phyloP scores from a whole-genome alignment of 1,140 invertebrate genomes.

The Leptestheria dahalacensis region DNA sequence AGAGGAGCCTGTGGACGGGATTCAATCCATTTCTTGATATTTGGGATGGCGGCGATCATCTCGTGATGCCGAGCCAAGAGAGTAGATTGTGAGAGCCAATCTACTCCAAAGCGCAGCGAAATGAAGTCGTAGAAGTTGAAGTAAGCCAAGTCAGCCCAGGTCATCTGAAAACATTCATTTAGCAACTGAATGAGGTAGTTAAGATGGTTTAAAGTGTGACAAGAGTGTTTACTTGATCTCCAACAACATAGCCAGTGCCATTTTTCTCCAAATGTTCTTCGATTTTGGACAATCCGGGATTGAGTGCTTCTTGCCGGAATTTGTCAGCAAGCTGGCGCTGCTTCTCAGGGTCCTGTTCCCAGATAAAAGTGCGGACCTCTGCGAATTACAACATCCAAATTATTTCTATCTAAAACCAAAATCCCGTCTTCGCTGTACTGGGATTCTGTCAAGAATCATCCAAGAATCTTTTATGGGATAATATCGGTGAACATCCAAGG shows the following conservation, averaged over 20 bases:
- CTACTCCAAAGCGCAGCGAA: not conserved
- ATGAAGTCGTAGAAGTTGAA: not conserved
- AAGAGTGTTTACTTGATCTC: slow-evolving; percentile 17
- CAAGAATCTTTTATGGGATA: too few species aligned
- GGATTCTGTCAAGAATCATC: too few species aligned
- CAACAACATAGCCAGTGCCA: slow-evolving; percentile 17
- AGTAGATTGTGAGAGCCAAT: not conserved
- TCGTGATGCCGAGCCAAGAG: not conserved
- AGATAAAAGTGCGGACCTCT: slow-evolving; percentile 27
- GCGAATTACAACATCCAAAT: not conserved
- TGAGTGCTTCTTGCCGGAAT: slow-evolving; percentile 14
- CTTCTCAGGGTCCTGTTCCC: slow-evolving; percentile 23
- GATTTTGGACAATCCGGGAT: slow-evolving; percentile 12
- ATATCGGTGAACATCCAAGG: too few species aligned
- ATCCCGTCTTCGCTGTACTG: too few species aligned
- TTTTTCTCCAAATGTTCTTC: slow-evolving; percentile 16
- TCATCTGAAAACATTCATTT: slow-evolving; percentile 7
- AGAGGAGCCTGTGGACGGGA: not conserved
- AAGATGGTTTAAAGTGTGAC: not conserved
- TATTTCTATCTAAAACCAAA: not conserved
- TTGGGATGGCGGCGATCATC: not conserved
- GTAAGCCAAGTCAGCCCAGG: slow-evolving; percentile 13
- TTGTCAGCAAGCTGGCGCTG: slow-evolving; percentile 14
- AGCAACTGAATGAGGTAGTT: not conserved
- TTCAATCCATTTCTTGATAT: not conserved